Evolutionary conservation across 2,113 vertebrate species (phyloP), one percentile per base, ranked within the genome.

Genomic region (Bubo blakistoni): DNA sequence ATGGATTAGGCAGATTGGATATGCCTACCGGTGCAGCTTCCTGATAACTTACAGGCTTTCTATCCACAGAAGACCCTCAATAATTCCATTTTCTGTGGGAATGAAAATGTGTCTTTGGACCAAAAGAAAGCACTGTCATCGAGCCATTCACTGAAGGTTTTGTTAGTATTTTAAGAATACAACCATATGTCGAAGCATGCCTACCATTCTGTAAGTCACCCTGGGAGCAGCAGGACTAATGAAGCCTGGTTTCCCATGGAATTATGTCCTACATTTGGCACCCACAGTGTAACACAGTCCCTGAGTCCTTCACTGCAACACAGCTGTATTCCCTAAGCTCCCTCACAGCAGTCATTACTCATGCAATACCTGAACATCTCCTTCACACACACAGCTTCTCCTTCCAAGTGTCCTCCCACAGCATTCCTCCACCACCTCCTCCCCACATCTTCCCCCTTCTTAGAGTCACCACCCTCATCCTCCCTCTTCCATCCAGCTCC

Each of bases 1-100:
- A 69, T 46, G 81, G 88, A 87, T 95, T 83, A 90, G 66, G 82
- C 59, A 93, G 90, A 92, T 92, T 76, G 85, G 65, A 54, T 93
- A 79, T 65, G 83, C 80, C 93, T 67, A 92, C 57, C 46, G 61
- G 73, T 72, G 83, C 61, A 84, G 34, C 54, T 91, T 66, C 61
- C 29, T 2, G 0, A 69, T 71, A 96, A 95, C 93, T 93, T 83
- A 90, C 65, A 81, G 77, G 12, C 80, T 63, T 90, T 84, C 69
- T 62, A 84, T 61, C 83, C 86, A 81, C 61, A 93, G 84, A 57
- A 84, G 77, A 52, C 34, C 54, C 66, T 85, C 83, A 69, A 65
- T 85, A 95, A 91, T 91, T 79, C 80, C 49, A 65, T 91, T 86
- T 84, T 71, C 83, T 85, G 44, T 42, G 34, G 73, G 84, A 90